Percentiles rank a stretch among this genome's conserved stretches.
Evolutionary conservation across 1,140 invertebrate species (phyloP).

Genomic region (Elysia chlorotica): DNA sequence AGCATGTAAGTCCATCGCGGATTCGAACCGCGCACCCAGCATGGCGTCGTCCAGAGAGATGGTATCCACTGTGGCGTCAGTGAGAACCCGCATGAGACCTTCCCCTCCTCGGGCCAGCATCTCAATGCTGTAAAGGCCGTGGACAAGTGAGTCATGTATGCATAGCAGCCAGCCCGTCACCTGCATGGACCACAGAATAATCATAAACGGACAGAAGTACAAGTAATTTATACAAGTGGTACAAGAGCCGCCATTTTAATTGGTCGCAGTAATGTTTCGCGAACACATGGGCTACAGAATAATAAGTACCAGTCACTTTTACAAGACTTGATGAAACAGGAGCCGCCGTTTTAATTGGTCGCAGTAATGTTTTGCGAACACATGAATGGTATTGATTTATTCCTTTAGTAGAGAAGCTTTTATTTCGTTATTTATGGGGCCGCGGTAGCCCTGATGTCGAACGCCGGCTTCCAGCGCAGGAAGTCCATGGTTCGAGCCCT

Average conservation of each 20-base stretch:
- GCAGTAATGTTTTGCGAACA: not conserved
- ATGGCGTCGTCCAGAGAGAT: slow-evolving; percentile 11
- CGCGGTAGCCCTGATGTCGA: too few species aligned
- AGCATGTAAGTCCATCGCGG: not conserved
- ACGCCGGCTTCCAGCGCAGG: too few species aligned
- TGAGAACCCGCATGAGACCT: slow-evolving; percentile 3
- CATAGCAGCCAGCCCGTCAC: slow-evolving; percentile 4
- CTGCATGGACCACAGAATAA: not conserved
- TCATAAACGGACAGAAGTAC: not conserved
- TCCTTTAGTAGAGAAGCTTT: too few species aligned
- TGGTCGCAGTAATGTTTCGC: not conserved
- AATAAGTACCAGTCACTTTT: not conserved
- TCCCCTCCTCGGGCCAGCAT: not conserved
- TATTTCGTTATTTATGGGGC: too few species aligned
- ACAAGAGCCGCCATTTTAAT: not conserved
- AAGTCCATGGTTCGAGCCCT: too few species aligned
- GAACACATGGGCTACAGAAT: not conserved
- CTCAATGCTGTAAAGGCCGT: slow-evolving; percentile 4
- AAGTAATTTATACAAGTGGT: not conserved
- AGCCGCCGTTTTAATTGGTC: not conserved
- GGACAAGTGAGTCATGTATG: not conserved
- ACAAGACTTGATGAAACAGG: not conserved
- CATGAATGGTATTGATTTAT: too few species aligned
- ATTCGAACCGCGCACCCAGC: slow-evolving; percentile 3
- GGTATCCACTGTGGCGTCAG: slow-evolving; percentile 1